phyloP scores from a whole-genome alignment of 2,113 vertebrate species.

The Mesoclemmys tuberculata region DNA sequence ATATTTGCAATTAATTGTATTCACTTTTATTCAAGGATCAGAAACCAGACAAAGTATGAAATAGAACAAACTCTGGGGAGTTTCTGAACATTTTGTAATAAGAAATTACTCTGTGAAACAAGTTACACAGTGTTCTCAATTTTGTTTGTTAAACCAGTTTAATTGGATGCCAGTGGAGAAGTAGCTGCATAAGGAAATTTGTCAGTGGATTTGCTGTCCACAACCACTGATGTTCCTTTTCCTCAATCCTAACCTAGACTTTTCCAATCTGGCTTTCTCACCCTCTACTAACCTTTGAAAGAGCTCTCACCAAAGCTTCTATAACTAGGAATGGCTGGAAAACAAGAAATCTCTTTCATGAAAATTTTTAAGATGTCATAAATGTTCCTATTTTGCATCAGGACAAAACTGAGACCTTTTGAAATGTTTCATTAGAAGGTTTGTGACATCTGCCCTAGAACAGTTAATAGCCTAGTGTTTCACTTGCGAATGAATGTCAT shows the following conservation, averaged over 20 bases:
- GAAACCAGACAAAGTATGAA: not conserved
- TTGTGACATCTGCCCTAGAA: not conserved
- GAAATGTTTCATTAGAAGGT: not conserved
- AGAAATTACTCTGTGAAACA: conserved; percentile 9
- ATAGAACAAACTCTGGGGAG: not conserved
- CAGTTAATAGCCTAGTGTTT: not conserved
- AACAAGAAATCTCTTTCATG: not conserved
- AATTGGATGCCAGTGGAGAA: not conserved
- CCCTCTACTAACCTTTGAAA: not conserved
- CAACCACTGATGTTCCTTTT: not conserved
- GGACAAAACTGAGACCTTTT: not conserved
- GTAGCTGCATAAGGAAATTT: not conserved
- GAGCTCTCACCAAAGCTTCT: not conserved
- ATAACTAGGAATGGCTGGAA: not conserved
- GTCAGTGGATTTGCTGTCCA: not conserved
- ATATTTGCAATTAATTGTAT: not conserved
- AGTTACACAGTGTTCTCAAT: not conserved
- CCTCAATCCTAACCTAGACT: not conserved
- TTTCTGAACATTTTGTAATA: rapidly evolving
- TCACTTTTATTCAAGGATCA: not conserved
- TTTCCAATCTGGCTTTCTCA: not conserved
- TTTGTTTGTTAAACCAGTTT: not conserved
- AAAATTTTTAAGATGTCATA: not conserved
- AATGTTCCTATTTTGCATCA: not conserved
- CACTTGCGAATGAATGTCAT: not conserved